A percentile compares a stretch with the other conserved stretches of the same genome.
phyloP scores from a whole-genome alignment of 2,797 vertebrate genomes.

The Ctenopoma multispine region DNA sequence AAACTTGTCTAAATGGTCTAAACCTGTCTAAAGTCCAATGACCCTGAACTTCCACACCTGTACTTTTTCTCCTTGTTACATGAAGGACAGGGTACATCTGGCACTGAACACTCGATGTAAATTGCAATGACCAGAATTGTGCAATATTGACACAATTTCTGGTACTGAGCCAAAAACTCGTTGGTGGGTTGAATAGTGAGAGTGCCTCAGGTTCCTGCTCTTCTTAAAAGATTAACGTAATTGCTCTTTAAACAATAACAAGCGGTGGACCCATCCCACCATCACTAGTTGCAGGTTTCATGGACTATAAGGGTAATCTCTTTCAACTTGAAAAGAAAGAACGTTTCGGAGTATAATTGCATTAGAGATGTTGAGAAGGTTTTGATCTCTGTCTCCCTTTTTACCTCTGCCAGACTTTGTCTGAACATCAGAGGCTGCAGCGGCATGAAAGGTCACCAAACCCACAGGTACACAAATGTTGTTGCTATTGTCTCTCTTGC shows the following conservation, averaged over 20 bases:
- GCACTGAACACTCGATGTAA: background rate
- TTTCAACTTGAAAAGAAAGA: slow-evolving; percentile 47
- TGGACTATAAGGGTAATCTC: slow-evolving; percentile 41
- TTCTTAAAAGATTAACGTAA: slow-evolving; percentile 49
- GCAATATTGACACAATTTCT: background rate
- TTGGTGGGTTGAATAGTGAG: slow-evolving; percentile 14
- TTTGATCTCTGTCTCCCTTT: slow-evolving; percentile 72
- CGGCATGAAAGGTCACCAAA: slow-evolving; percentile 71
- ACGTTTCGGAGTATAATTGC: slow-evolving; percentile 60
- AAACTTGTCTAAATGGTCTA: too few relatives aligned
- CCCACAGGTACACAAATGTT: slow-evolving; percentile 55
- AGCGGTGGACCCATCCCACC: slow-evolving; percentile 16
- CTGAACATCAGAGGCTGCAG: slow-evolving; percentile 67
- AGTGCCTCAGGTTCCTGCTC: slow-evolving; percentile 31
- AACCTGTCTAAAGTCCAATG: too few relatives aligned
- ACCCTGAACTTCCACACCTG: background rate
- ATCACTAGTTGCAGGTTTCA: slow-evolving; percentile 24
- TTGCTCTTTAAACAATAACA: slow-evolving; percentile 51
- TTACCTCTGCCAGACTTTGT: slow-evolving; percentile 70
- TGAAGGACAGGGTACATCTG: background rate
- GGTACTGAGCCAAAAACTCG: background rate
- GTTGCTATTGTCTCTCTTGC: slow-evolving; percentile 67
- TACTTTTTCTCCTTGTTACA: background rate
- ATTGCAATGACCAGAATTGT: background rate
- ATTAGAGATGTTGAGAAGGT: slow-evolving; percentile 62